Evolutionary conservation across 2,113 vertebrate species (phyloP), one percentile per base, ranked within the genome.

Genomic region (Mirounga angustirostris): DNA sequence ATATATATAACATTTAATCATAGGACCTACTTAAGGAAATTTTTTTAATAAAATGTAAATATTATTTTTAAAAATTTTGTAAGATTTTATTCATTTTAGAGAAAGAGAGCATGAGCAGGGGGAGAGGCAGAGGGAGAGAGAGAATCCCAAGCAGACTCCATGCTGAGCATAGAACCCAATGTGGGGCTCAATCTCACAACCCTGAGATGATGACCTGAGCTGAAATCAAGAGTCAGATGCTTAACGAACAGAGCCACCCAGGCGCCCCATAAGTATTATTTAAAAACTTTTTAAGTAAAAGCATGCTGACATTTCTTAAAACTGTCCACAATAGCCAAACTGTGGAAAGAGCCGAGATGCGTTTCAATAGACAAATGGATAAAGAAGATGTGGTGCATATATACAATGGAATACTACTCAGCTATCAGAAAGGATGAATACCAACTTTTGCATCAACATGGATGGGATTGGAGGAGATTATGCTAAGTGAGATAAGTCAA

Each of bases 261-360:
- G 5, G 12, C 4, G 10, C 71, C 71, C 36, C 67, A 36, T 69
- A 69, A 69, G 19, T 69, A 69, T 4, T n/a, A 69, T 67, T 67
- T 65, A 0, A 65, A 69, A 69, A n/a, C 4, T 4, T n/a, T 69
- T 69, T 69, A 94, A 59, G 5, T 88, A 69, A 90, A n/a, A 67
- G 16, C 79, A 46, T 91, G 58, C 50, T 52, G 7, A n/a, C 28
- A 73, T 79, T 97, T 95, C 50, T 91, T 83, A 52, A 96, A 30
- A 65, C 46, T 46, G 46, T 46, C 46, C 46, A 46, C 46, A 46
- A 46, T 46, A 46, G 46, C 46, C 46, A 46, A 46, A 46, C 46
- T 46, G 46, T 46, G 46, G 46, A 46, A 46, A 46, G 46, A 46
- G 46, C 46, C 7, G 7, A 46, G 46, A 46, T 46, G 46, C 7